Base-by-base conservation (phyloP, 2,888 invertebrate species). In the Scaptomyza flava region DNA sequence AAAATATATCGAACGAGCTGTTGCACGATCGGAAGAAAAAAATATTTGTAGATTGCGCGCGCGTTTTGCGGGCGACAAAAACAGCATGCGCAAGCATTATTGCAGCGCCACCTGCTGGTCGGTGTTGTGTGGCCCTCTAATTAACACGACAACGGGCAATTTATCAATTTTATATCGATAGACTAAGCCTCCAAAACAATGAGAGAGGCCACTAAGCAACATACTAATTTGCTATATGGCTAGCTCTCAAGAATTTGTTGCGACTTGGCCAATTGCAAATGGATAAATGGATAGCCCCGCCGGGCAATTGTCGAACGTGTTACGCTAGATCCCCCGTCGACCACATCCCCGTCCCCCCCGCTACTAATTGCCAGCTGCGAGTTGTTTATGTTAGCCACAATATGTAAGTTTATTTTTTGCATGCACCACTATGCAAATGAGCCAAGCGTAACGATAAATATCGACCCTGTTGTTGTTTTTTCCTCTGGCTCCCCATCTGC, bases 41-140 rank as follows among this genome's bases (percentile, higher is more conserved):
- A 51, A 11, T 38, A 51, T 43, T 51, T 62, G 59, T 63, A 54
- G 31, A 23, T 14, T 33, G 53, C 45, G 63, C 56, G 63, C 56
- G 75, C 79, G 75, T 69, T 38, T 79, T 48, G 61, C 38, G 43
- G 48, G 80, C 67, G 77, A 63, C 48, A 52, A 61, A 67, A 77
- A 63, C 47, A 53, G 81, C 77, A 52, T 46, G 23, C 38, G 38
- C 38, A 38, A 53, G 38, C 41, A 56, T 23, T 38, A 38, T 36
- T 54, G 36, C 61, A 77, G 69, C 81, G 78, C 86, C 84, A 81
- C 68, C 86, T 83, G 87, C 33, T 36, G 79, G 43, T 58, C 69
- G 68, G 59, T 47, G 61, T 45, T 68, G 36, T 58, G 68, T 51
- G 60, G 47, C 70, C 68, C 85, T 81, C 72, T 81, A 79, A 81